Evolutionary conservation across 2,888 invertebrate genomes (phyloP), one percentile per base, ranked within the genome.

Genomic region (Apodemia zela): DNA sequence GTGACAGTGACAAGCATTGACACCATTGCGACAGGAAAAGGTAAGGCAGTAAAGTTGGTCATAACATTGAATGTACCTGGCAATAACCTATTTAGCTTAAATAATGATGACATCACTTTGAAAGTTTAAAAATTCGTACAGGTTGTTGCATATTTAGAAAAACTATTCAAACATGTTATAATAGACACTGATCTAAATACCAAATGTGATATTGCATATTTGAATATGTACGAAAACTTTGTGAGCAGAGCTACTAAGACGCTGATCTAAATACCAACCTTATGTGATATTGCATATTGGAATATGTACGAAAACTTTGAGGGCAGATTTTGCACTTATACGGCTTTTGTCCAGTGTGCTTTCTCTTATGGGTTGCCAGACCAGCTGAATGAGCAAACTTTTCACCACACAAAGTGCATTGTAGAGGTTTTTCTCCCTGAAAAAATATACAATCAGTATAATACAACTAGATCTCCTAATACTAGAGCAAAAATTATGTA

Each of bases 361-460:
- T 89, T 0, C 90, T 81, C 65, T 75, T 80, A 69, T 92, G 92
- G 0, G 86, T 81, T 0, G 82, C 77, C 18, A 92, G 69, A 0
- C 90, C 90, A 0, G 92, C 82, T 0, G 90, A 84, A 61, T 92
- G 92, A 0, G 92, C 90, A 68, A 92, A 92, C 0, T 78, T 71
- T 61, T 83, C 79, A 0, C 25, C 25, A 25, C 25, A 25, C 4
- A 25, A 25, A 25, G 25, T 25, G 25, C 25, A 25, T 5, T 25
- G 25, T 25, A 25, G 5, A 25, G 25, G 92, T 67, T 92, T 92
- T 68, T 92, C 92, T 21, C 92, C 92, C 85, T 90, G 66, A 42
- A 80, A 69, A 35, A n/a, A 62, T 13, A 25, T 60, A n/a, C 10
- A 35, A 57, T 63, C 3, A 45, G 6, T 45, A 45, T 45, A 45